These are phyloP conservation scores for Okamejei kenojei DNA, from an alignment of 2,797 vertebrate genomes.

Conservation along the genomic window DNA sequence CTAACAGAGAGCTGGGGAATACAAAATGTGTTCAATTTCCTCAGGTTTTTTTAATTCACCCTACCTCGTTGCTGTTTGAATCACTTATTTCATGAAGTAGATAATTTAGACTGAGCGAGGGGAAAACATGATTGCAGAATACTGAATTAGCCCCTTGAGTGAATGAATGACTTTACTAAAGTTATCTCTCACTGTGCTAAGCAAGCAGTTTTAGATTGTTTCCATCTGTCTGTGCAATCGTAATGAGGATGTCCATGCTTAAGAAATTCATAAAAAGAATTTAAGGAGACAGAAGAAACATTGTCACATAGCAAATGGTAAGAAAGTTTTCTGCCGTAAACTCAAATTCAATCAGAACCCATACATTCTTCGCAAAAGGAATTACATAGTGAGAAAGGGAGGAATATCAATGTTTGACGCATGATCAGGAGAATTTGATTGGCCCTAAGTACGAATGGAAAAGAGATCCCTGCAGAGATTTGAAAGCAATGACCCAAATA, in stretches of 20 bases:
- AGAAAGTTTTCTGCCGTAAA: not conserved
- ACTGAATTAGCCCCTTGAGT: not conserved
- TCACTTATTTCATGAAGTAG: not conserved
- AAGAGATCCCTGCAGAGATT: not conserved
- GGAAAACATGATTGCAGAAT: not conserved
- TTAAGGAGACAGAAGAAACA: not conserved
- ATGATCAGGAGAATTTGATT: not conserved
- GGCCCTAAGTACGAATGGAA: not conserved
- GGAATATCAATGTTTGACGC: not conserved
- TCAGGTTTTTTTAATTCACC: not conserved
- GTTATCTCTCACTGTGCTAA: not conserved
- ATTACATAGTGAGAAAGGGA: not conserved
- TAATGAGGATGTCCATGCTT: not conserved
- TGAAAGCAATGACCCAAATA: not conserved
- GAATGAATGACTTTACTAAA: not conserved
- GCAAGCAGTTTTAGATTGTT: not conserved
- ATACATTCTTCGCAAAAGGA: not conserved
- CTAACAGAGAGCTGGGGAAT: not conserved
- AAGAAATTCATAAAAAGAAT: not conserved
- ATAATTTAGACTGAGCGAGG: not conserved
- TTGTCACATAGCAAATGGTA: not conserved
- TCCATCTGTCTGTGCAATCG: not conserved
- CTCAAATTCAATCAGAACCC: not conserved
- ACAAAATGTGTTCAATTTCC: not conserved
- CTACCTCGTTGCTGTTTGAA: not conserved